Percentiles rank a stretch among this genome's conserved stretches.
Evolutionary conservation across 2,797 vertebrate genomes (phyloP).

Genomic region (Enteromius treurensis): DNA sequence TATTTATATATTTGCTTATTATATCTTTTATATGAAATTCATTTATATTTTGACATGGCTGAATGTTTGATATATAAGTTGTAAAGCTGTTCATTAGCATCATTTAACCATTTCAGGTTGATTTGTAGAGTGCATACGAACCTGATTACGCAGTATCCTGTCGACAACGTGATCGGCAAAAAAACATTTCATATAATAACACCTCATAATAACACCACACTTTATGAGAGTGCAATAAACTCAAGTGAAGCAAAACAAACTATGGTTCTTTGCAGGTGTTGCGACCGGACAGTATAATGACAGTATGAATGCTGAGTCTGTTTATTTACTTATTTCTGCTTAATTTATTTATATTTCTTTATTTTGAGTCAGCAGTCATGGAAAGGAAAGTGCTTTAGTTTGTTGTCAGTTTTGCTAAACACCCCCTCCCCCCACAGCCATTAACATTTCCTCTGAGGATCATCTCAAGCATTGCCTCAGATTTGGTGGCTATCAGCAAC

Average conservation of each 20-base stretch:
- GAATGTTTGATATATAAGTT: too few relatives aligned
- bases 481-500: conserved; percentile 2
- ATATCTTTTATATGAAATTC: too few relatives aligned
- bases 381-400: background rate
- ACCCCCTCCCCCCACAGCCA: too few relatives aligned
- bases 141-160: background rate
- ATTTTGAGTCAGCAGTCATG: background rate
- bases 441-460: background rate
- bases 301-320: background rate
- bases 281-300: background rate
- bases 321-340: background rate
- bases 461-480: conserved; percentile 8
- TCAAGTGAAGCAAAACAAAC: background rate
- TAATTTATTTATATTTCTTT: background rate
- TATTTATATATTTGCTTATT: too few relatives aligned
- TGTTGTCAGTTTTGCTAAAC: conserved; percentile 1
- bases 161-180: background rate
- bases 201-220: background rate
- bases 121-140: background rate
- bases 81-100: background rate
- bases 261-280: background rate
- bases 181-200: background rate
- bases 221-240: background rate
- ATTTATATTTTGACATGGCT: too few relatives aligned
- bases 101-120: background rate